Evolutionary conservation across 2,888 invertebrate genomes (phyloP).

Genomic region (Fragum sueziense): DNA sequence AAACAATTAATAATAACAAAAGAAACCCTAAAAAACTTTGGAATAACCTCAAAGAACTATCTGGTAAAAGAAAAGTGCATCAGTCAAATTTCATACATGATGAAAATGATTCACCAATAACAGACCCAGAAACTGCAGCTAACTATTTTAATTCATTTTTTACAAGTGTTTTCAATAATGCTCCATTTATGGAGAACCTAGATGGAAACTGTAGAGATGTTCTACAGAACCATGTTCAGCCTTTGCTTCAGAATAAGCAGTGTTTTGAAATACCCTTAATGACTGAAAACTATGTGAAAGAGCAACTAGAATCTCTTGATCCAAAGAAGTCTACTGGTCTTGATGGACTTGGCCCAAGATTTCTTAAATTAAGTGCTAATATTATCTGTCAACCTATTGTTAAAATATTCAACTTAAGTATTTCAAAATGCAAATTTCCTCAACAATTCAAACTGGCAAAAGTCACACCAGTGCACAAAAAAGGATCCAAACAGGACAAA

Average conservation of each 20-base stretch:
- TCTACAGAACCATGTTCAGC: not conserved
- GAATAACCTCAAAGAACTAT: not conserved
- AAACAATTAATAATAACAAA: not conserved
- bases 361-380: no score
- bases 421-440: no score
- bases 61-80: not conserved
- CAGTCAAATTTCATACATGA: not conserved
- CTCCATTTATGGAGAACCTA: not conserved
- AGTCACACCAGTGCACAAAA: no score
- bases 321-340: not conserved
- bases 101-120: not conserved
- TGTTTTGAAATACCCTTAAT: not conserved
- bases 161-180: not conserved
- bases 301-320: not conserved
- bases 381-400: no score
- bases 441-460: no score
- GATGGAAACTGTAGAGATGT: not conserved
- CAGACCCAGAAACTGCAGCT: not conserved
- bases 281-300: not conserved
- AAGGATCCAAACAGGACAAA: no score
- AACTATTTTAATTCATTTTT: not conserved
- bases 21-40: not conserved
- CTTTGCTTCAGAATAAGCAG: not conserved
- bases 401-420: no score
- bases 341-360: not conserved